Evolutionary conservation across 2,888 invertebrate genomes (phyloP).

Genomic region (Palloptera scutellata): DNA sequence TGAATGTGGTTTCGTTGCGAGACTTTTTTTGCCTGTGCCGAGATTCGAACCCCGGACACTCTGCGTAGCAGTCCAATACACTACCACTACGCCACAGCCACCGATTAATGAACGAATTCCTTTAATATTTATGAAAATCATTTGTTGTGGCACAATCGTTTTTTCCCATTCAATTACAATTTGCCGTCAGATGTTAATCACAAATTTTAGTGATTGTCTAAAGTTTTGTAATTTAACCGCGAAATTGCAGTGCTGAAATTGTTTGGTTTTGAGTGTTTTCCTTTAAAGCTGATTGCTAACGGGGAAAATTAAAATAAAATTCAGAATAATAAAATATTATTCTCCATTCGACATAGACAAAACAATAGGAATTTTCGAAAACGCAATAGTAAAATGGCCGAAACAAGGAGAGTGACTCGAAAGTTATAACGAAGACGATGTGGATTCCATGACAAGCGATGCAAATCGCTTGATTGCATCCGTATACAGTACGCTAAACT

Average conservation of each 20-base stretch:
- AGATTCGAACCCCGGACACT: too few relatives aligned
- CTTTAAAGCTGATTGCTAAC: background rate
- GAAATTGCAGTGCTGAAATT: constrained; percentile 16
- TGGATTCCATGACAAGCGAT: constrained; percentile 34
- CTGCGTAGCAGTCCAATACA: too few relatives aligned
- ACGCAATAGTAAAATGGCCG: constrained; percentile 20
- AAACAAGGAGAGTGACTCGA: constrained; percentile 10
- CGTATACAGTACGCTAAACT: constrained; percentile 32
- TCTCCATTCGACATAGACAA: background rate
- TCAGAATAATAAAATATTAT: constrained; percentile 11
- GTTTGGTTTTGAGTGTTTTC: background rate
- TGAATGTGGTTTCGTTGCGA: too few relatives aligned
- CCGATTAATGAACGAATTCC: too few relatives aligned
- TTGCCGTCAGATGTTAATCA: constrained; percentile 10
- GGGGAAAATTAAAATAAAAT: background rate
- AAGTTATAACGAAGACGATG: constrained; percentile 19
- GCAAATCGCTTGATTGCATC: constrained; percentile 36
- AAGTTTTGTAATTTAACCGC: constrained; percentile 17
- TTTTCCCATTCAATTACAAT: constrained; percentile 9
- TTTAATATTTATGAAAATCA: too few relatives aligned
- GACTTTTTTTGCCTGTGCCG: too few relatives aligned
- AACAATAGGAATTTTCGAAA: constrained; percentile 18
- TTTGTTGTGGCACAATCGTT: too few relatives aligned
- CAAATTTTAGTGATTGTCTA: constrained; percentile 20
- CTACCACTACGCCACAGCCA: too few relatives aligned